Conservation (phyloP, 2,888 invertebrate species). For the Elaeidobius kamerunicus region DNA sequence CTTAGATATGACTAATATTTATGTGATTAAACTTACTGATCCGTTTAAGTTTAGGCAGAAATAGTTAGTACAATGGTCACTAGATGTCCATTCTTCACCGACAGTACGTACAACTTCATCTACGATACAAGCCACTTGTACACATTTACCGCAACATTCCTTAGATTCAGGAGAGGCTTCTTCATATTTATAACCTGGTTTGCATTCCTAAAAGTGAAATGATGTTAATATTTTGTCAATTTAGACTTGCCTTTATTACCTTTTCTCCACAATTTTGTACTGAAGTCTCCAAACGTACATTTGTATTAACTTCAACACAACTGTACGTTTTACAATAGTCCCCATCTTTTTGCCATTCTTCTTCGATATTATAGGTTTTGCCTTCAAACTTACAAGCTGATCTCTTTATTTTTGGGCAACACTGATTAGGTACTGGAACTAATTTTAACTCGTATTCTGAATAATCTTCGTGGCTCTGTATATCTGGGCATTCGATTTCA, state of each 20-base stretch:
- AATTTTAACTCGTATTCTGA: slow-evolving; percentile 58
- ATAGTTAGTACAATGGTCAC: slow-evolving; percentile 61
- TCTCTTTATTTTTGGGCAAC: slow-evolving; percentile 60
- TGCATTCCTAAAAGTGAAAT: slow-evolving; percentile 18
- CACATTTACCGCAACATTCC: slow-evolving; percentile 65
- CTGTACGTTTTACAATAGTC: slow-evolving; percentile 57
- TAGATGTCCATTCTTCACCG: slow-evolving; percentile 59
- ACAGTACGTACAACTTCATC: slow-evolving; percentile 51
- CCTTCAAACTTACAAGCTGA: slow-evolving; percentile 57
- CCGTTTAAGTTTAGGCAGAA: slow-evolving; percentile 57
- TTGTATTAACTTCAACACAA: slow-evolving; percentile 53
- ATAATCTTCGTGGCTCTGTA: slow-evolving; percentile 49
- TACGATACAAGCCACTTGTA: slow-evolving; percentile 55
- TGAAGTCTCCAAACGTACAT: slow-evolving; percentile 55
- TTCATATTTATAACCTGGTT: slow-evolving; percentile 23
- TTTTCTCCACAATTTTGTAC: slow-evolving; percentile 57
- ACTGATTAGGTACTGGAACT: slow-evolving; percentile 55
- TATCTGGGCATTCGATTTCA: slow-evolving; percentile 53
- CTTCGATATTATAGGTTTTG: slow-evolving; percentile 53
- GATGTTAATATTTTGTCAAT: background rate
- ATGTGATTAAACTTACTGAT: slow-evolving; percentile 45
- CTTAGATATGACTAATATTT: too few species aligned
- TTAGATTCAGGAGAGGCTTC: slow-evolving; percentile 36
- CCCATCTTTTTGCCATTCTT: slow-evolving; percentile 54
- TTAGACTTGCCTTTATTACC: slow-evolving; percentile 9